Conservation (phyloP, 1,140 invertebrate species). For the Frieseomelitta varia region DNA sequence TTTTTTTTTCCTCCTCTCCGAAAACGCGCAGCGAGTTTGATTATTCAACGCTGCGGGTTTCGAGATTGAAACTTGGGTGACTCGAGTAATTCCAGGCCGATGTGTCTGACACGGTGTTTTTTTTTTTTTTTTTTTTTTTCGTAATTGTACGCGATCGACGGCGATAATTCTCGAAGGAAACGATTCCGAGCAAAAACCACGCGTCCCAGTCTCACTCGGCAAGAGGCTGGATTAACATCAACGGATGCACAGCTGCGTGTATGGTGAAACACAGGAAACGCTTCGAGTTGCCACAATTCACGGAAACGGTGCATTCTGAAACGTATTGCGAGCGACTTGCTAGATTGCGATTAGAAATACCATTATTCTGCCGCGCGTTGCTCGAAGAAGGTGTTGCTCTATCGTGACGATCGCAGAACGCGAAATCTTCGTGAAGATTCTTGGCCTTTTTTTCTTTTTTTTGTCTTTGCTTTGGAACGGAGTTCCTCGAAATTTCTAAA, state of each 20-base stretch:
- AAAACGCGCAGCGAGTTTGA: too few relatives aligned
- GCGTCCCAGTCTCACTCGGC: neutral
- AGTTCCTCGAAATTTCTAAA: neutral
- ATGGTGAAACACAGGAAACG: conserved; percentile 31
- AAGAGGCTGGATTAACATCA: conserved; percentile 4
- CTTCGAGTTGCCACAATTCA: neutral
- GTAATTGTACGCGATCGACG: neutral
- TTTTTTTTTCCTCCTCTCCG: too few relatives aligned
- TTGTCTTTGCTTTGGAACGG: neutral
- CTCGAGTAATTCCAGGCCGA: too few relatives aligned
- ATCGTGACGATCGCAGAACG: neutral
- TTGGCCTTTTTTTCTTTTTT: neutral
- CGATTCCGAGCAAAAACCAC: neutral
- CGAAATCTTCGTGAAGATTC: neutral
- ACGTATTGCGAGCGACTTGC: neutral
- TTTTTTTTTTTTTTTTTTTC: neutral
- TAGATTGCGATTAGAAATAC: neutral
- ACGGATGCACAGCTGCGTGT: conserved; percentile 4
- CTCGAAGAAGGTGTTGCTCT: neutral
- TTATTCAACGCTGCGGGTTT: too few relatives aligned
- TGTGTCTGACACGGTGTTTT: neutral
- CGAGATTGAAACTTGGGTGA: too few relatives aligned
- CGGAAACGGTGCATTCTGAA: conserved; percentile 8
- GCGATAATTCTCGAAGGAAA: neutral
- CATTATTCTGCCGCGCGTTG: neutral